Conservation (phyloP, 2,888 invertebrate genomes). For the Xestia c-nigrum region DNA sequence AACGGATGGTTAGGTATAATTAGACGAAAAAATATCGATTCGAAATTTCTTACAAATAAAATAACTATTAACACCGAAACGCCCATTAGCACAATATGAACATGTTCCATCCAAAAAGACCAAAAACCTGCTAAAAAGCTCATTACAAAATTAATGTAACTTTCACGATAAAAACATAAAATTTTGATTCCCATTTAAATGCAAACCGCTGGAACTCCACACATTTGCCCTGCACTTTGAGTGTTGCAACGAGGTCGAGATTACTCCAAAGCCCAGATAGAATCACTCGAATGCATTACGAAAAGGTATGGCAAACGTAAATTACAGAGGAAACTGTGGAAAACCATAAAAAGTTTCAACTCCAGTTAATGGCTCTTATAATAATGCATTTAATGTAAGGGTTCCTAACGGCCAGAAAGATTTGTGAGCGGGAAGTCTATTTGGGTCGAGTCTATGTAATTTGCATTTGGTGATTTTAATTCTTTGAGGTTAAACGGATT, state of each 20-base stretch:
- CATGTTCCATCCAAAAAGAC: slow-evolving; percentile 57
- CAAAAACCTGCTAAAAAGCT: not conserved
- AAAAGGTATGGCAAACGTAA: slow-evolving; percentile 50
- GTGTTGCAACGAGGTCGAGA: slow-evolving; percentile 26
- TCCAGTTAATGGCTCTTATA: slow-evolving; percentile 52
- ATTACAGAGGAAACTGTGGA: slow-evolving; percentile 46
- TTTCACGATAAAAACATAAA: slow-evolving; percentile 22
- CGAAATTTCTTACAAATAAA: not conserved
- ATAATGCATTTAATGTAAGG: slow-evolving; percentile 64
- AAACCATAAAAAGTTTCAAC: slow-evolving; percentile 60
- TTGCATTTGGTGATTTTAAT: slow-evolving; percentile 59
- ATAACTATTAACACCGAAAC: not conserved
- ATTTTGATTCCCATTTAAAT: slow-evolving; percentile 34
- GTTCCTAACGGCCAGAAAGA: slow-evolving; percentile 58
- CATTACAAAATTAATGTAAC: slow-evolving; percentile 12
- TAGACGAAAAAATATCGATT: not conserved
- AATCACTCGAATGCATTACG: slow-evolving; percentile 49
- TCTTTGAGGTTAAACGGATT: slow-evolving; percentile 42
- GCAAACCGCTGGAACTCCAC: slow-evolving; percentile 2
- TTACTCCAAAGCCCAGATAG: slow-evolving; percentile 42
- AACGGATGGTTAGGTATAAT: not conserved
- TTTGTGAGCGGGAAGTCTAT: slow-evolving; percentile 58
- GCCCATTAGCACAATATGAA: not conserved
- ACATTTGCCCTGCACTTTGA: slow-evolving; percentile 29
- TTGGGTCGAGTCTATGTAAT: slow-evolving; percentile 56